phyloP scores from a whole-genome alignment of 2,113 vertebrate genomes.

The Alligator mississippiensis region DNA sequence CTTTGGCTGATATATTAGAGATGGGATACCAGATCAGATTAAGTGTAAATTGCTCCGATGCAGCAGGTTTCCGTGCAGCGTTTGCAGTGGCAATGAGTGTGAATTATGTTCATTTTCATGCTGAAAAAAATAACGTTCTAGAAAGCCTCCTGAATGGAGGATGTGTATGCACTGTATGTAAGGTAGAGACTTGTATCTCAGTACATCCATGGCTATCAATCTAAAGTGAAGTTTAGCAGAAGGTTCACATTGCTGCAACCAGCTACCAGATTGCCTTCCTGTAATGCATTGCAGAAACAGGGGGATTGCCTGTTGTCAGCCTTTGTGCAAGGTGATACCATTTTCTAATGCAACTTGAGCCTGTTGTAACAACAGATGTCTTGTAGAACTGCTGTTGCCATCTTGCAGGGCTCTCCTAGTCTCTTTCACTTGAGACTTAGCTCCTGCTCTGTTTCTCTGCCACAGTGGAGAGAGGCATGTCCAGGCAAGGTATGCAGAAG shows the following conservation, averaged over 20 bases:
- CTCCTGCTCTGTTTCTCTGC: neutral
- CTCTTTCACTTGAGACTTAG: neutral
- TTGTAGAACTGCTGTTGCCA: neutral
- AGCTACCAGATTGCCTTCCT: neutral
- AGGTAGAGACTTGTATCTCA: neutral
- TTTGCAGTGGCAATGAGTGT: neutral
- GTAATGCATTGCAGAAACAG: neutral
- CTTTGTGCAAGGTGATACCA: neutral
- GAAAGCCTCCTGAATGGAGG: neutral
- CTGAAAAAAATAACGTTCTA: neutral
- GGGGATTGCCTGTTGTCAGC: neutral
- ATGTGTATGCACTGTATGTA: neutral
- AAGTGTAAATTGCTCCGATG: neutral
- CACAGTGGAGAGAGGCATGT: neutral
- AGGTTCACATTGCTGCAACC: neutral
- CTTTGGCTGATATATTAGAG: neutral
- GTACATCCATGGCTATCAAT: neutral
- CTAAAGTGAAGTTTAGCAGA: neutral
- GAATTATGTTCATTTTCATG: neutral
- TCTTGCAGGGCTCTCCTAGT: neutral
- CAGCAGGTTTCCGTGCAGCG: neutral
- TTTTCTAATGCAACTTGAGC: neutral
- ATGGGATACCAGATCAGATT: neutral
- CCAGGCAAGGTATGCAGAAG: neutral
- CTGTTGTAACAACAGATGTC: neutral